A percentile compares a stretch with the other conserved stretches of the same genome.
Conservation (phyloP, 30 jellyfish, hydroid and myxozoan species). For the Turritopsis rubra region DNA sequence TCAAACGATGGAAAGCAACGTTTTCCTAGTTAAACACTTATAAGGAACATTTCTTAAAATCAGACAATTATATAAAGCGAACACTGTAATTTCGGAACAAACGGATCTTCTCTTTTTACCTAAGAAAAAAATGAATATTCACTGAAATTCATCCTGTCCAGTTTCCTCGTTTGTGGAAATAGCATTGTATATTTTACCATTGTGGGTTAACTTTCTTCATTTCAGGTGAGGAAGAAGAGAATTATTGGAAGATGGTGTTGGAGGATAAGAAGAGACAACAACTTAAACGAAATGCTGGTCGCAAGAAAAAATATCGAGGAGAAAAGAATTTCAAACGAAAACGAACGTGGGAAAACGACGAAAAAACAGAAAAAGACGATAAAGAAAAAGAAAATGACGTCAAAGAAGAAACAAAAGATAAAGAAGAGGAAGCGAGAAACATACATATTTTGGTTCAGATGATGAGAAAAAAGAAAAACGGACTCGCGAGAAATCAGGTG, state of each 20-base stretch:
- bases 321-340: constrained; percentile 9
- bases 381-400: neutral
- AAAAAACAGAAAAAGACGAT: neutral
- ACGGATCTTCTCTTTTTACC: too few relatives aligned
- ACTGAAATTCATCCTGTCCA: too few relatives aligned
- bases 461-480: neutral
- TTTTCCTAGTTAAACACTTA: too few relatives aligned
- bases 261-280: constrained; percentile 33
- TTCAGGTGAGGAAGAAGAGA: constrained; percentile 63
- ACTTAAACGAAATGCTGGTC: constrained; percentile 14
- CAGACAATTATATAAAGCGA: too few relatives aligned
- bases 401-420: neutral
- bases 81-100: too few relatives aligned
- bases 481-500: neutral
- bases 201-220: too few relatives aligned
- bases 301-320: neutral
- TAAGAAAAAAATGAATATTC: too few relatives aligned
- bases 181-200: too few relatives aligned
- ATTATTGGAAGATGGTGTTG: constrained; percentile 45
- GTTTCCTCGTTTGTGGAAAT: too few relatives aligned
- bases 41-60: too few relatives aligned
- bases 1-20: too few relatives aligned
- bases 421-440: neutral
- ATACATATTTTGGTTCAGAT: neutral
- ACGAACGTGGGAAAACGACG: constrained; percentile 28